These are phyloP conservation scores for Hippolais icterina DNA, from an alignment of 2,113 vertebrate species.

Conservation along the genomic window DNA sequence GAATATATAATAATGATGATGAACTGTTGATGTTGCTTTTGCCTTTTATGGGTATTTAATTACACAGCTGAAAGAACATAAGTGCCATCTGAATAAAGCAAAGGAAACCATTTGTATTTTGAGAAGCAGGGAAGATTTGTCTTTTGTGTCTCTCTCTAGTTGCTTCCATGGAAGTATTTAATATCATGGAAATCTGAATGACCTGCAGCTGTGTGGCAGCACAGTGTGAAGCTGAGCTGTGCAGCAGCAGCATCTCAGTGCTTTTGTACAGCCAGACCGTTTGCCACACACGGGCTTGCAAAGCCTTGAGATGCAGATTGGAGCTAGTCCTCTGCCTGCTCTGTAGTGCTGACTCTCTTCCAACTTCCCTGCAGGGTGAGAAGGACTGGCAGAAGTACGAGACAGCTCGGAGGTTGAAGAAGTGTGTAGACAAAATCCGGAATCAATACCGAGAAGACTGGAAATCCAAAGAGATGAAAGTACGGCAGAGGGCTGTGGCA, in stretches of 20 bases:
- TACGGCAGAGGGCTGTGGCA: slow-evolving; percentile 92
- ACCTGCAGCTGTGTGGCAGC: slow-evolving; percentile 37
- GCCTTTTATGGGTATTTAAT: slow-evolving; percentile 16
- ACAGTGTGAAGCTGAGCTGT: neutral
- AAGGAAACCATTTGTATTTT: slow-evolving; percentile 35
- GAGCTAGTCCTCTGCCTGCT: neutral
- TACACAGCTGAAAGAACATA: slow-evolving; percentile 41
- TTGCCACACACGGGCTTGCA: neutral
- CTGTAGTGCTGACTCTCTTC: neutral
- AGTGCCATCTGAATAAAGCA: slow-evolving; percentile 26
- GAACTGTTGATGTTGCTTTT: slow-evolving; percentile 31
- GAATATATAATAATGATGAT: neutral
- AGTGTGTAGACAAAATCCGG: slow-evolving; percentile 90
- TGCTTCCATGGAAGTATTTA: slow-evolving; percentile 1
- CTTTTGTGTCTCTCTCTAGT: slow-evolving; percentile 3
- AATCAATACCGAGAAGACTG: slow-evolving; percentile 92
- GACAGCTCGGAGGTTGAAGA: slow-evolving; percentile 91
- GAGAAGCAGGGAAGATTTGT: slow-evolving; percentile 25
- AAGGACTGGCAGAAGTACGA: slow-evolving; percentile 99
- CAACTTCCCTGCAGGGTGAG: slow-evolving; percentile 81
- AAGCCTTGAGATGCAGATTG: neutral
- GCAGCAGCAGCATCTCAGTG: neutral
- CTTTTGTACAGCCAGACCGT: neutral
- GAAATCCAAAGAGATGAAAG: slow-evolving; percentile 98
- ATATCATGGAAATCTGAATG: slow-evolving; percentile 34